phyloP scores from a whole-genome alignment of 2,113 vertebrate species.

The Cottus gobio region DNA sequence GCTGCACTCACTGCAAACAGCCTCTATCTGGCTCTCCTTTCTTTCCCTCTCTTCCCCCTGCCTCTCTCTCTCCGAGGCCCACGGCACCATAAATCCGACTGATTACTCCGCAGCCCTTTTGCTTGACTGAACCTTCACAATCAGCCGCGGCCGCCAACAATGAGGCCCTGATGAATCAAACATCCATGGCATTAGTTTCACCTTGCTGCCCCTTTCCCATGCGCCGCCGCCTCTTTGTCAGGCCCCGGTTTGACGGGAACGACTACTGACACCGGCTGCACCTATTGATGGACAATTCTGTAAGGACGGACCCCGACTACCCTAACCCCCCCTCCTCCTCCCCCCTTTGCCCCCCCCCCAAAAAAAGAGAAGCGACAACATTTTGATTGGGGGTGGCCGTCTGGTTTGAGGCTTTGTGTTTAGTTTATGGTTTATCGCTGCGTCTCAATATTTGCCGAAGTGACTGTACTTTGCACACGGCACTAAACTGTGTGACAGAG shows the following conservation, averaged over 20 bases:
- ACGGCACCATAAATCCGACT: constrained; percentile 94
- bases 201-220: constrained; percentile 99
- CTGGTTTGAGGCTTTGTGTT: constrained; percentile 51
- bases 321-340: constrained; percentile 46
- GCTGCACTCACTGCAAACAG: too few relatives aligned
- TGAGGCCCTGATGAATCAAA: constrained; percentile 99
- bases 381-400: constrained; percentile 50
- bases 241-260: constrained; percentile 97
- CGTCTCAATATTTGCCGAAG: constrained; percentile 30
- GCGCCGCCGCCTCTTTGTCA: constrained; percentile 95
- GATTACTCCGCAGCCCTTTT: constrained; percentile 98
- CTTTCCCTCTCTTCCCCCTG: not conserved
- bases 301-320: constrained; percentile 93
- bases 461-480: not conserved
- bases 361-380: constrained; percentile 59
- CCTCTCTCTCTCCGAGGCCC: constrained; percentile 75
- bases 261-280: constrained; percentile 98
- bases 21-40: too few relatives aligned
- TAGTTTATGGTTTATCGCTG: constrained; percentile 18
- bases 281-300: constrained; percentile 98
- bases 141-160: constrained; percentile 98
- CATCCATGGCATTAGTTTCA: constrained; percentile 99
- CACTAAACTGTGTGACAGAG: not conserved
- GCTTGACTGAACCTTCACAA: constrained; percentile 99
- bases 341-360: constrained; percentile 2